These are phyloP conservation scores for Amazona vittata DNA, from an alignment of 2,113 vertebrate genomes.

Conservation along the genomic window DNA sequence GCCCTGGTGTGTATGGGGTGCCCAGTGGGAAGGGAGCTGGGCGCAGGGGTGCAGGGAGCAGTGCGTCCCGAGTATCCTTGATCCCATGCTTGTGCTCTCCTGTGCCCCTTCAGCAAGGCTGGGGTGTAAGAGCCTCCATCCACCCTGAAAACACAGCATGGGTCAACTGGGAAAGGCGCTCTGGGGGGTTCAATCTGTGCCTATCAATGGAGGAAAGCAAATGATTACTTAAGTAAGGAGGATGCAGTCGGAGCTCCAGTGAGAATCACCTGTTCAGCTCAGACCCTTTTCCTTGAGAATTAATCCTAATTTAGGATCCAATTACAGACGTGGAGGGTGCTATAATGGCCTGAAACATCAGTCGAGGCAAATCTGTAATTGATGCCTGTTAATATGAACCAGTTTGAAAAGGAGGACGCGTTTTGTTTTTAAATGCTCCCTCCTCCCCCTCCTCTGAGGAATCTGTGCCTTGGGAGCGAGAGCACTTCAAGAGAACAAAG, in stretches of 20 bases:
- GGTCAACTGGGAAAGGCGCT: background rate
- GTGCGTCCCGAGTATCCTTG: accelerated
- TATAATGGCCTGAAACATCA: slow-evolving; percentile 41
- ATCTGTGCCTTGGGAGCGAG: slow-evolving; percentile 45
- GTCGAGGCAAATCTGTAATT: slow-evolving; percentile 66
- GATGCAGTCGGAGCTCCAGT: background rate
- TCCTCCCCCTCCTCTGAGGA: slow-evolving; percentile 61
- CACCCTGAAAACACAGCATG: background rate
- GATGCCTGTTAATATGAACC: slow-evolving; percentile 42
- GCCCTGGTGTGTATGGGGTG: background rate
- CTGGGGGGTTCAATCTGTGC: background rate
- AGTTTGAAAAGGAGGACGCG: slow-evolving; percentile 55
- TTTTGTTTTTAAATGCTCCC: slow-evolving; percentile 68
- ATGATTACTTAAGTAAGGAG: background rate
- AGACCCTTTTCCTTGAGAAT: slow-evolving; percentile 47
- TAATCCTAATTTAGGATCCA: slow-evolving; percentile 55
- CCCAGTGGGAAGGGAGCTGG: background rate
- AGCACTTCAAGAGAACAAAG: slow-evolving; percentile 77
- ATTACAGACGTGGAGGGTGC: slow-evolving; percentile 54
- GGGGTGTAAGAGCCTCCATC: accelerated
- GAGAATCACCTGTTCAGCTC: slow-evolving; percentile 13
- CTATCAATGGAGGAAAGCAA: background rate
- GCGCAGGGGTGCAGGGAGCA: background rate
- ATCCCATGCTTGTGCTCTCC: accelerated
- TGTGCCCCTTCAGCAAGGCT: accelerated